phyloP scores from a whole-genome alignment of 1,140 invertebrate genomes.

The Monochamus saltuarius region DNA sequence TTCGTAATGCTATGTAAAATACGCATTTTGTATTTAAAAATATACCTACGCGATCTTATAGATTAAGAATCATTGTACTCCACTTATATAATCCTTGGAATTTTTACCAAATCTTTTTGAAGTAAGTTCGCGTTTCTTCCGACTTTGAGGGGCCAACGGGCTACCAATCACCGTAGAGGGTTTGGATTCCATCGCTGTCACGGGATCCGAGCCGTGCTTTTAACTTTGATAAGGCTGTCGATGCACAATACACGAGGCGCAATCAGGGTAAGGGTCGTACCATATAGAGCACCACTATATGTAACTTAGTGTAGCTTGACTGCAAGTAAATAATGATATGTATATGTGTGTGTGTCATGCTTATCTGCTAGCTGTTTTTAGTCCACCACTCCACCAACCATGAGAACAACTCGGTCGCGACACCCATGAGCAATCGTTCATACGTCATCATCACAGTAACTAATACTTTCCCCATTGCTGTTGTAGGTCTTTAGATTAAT shows the following conservation, averaged over 20 bases:
- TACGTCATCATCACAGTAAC: background rate
- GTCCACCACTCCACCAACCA: conserved; percentile 40
- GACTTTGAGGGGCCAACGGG: too few species aligned
- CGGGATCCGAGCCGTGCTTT: conserved; percentile 32
- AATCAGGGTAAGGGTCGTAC: conserved; percentile 52
- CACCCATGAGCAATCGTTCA: too few species aligned
- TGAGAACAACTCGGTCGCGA: conserved; percentile 26
- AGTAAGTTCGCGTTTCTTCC: too few species aligned
- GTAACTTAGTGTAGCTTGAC: conserved; percentile 42
- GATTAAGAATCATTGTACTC: too few species aligned
- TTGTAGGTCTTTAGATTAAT: too few species aligned
- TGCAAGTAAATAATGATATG: conserved; percentile 42
- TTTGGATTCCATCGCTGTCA: background rate
- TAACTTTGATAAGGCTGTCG: conserved; percentile 48
- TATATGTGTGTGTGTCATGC: conserved; percentile 34
- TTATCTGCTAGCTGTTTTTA: conserved; percentile 37
- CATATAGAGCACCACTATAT: conserved; percentile 46
- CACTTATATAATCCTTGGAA: too few species aligned
- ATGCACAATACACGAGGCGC: conserved; percentile 48
- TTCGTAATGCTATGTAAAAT: too few species aligned
- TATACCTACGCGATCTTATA: too few species aligned
- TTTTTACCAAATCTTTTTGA: too few species aligned
- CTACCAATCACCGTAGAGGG: too few species aligned
- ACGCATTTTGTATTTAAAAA: too few species aligned
- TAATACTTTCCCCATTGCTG: background rate